These are phyloP conservation scores for Amphimedon queenslandica DNA, from an alignment of 37 sponge, comb jelly and placozoan genomes.

Conservation along the genomic window DNA sequence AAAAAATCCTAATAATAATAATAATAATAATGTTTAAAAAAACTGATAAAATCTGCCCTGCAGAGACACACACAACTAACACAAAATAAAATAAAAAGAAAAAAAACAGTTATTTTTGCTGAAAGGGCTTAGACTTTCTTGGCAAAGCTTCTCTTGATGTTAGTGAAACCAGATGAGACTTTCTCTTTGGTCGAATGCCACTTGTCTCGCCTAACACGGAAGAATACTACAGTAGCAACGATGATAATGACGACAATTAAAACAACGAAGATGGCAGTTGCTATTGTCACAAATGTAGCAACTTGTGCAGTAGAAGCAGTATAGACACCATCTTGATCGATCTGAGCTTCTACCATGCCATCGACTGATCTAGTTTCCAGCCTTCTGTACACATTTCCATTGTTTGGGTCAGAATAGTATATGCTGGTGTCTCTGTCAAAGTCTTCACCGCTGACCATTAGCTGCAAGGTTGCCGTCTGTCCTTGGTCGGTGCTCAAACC, in stretches of 20 bases:
- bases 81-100: too few species aligned
- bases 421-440: slow-evolving; percentile 15
- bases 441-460: too few species aligned
- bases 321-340: slow-evolving; percentile 67
- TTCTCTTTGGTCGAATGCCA: slow-evolving; percentile 26
- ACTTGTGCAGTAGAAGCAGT: slow-evolving; percentile 32
- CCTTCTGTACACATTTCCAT: slow-evolving; percentile 13
- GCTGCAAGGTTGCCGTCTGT: neutral
- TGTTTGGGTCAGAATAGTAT: slow-evolving; percentile 21
- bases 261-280: slow-evolving; percentile 28
- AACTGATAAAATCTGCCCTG: too few species aligned
- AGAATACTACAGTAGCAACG: slow-evolving; percentile 35
- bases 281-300: slow-evolving; percentile 24
- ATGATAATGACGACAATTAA: slow-evolving; percentile 31
- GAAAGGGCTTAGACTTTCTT: slow-evolving; percentile 76
- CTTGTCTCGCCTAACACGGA: slow-evolving; percentile 42
- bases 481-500: too few species aligned
- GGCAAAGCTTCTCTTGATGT: slow-evolving; percentile 65
- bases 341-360: slow-evolving; percentile 29
- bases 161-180: slow-evolving; percentile 25
- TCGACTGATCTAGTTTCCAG: slow-evolving; percentile 35
- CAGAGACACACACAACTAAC: too few species aligned
- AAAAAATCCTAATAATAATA: too few species aligned
- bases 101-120: too few species aligned
- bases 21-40: too few species aligned